A percentile compares a stretch with the other conserved stretches of the same genome.
Evolutionary conservation across 2,797 vertebrate genomes (phyloP).

Genomic region (Eospalax fontanierii): DNA sequence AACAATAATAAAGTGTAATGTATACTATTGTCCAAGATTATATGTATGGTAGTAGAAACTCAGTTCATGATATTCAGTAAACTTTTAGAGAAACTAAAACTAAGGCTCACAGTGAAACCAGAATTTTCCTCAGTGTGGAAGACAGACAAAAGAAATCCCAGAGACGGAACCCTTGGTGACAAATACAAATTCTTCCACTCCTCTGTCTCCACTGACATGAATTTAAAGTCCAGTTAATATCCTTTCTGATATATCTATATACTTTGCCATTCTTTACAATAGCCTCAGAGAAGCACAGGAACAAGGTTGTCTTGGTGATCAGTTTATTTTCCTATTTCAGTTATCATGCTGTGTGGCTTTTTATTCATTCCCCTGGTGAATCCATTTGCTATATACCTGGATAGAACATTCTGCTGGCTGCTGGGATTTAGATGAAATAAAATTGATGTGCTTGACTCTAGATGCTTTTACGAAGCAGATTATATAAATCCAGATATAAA

Average conservation of each 20-base stretch:
- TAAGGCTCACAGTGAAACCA: neutral
- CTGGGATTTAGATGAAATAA: slow-evolving; percentile 1
- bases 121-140: neutral
- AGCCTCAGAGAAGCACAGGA: neutral
- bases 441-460: neutral
- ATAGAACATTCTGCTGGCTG: neutral
- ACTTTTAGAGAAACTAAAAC: neutral
- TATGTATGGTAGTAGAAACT: neutral
- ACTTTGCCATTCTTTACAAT: slow-evolving; percentile 16
- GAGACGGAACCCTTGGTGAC: neutral
- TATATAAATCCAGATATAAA: neutral
- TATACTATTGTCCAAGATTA: neutral
- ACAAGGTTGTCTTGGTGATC: neutral
- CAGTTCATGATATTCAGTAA: neutral
- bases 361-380: neutral
- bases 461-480: slow-evolving; percentile 54
- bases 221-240: neutral
- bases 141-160: neutral
- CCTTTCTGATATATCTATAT: neutral
- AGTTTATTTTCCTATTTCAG: neutral
- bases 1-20: no score
- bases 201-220: neutral
- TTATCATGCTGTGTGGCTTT: neutral
- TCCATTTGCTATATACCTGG: neutral
- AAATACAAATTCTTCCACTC: neutral